These are phyloP conservation scores for Atta colombica DNA, from an alignment of 1,140 invertebrate genomes.

Conservation along the genomic window DNA sequence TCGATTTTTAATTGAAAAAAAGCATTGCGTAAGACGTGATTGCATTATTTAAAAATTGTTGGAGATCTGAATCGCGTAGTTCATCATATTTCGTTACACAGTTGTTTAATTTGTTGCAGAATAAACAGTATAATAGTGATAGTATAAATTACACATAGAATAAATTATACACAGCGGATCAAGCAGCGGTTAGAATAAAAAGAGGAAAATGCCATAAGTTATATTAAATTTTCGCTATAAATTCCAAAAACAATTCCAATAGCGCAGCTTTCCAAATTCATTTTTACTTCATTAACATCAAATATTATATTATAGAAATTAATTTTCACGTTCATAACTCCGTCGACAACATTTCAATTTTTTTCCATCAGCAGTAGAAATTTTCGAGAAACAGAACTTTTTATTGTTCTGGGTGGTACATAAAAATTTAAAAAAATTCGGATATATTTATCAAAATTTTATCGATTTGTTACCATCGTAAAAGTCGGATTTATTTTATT, in stretches of 20 bases:
- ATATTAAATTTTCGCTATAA: neutral
- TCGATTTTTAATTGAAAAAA: constrained; percentile 14
- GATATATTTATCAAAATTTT: too few relatives aligned
- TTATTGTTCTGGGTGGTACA: too few relatives aligned
- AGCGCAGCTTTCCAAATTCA: neutral
- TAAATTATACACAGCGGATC: too few relatives aligned
- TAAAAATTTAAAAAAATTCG: too few relatives aligned
- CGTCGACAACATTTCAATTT: too few relatives aligned
- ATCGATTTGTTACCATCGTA: too few relatives aligned
- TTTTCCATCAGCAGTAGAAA: too few relatives aligned
- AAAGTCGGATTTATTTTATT: too few relatives aligned
- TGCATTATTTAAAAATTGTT: constrained; percentile 16
- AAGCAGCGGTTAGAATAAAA: neutral
- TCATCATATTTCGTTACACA: neutral
- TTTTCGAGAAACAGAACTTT: too few relatives aligned
- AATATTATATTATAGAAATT: neutral
- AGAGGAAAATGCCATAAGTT: neutral
- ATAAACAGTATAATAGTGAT: neutral
- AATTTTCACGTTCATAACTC: neutral
- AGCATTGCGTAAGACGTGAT: neutral
- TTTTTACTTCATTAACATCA: neutral
- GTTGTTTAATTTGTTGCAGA: neutral
- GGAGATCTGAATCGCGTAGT: neutral
- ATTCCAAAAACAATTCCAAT: neutral
- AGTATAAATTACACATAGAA: neutral